Conservation (phyloP, 1,140 invertebrate species). For the Nasonia giraulti region DNA sequence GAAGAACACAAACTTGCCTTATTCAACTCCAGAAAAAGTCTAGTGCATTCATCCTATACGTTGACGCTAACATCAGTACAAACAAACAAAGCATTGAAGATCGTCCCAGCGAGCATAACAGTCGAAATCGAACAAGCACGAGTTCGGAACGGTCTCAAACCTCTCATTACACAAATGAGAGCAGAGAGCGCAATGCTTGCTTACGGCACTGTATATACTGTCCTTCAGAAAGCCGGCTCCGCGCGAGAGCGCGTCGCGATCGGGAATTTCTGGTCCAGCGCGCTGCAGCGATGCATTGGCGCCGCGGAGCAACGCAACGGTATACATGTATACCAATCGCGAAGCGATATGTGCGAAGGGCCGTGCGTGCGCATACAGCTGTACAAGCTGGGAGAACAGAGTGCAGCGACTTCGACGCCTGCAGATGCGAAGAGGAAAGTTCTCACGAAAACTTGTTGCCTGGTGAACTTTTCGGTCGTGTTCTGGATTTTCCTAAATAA, state of each 20-base stretch:
- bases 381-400: background rate
- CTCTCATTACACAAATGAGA: slow-evolving; percentile 29
- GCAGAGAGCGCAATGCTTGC: slow-evolving; percentile 5
- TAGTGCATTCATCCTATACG: too few species aligned
- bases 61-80: background rate
- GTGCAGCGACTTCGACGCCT: slow-evolving; percentile 9
- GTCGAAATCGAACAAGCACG: background rate
- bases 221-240: slow-evolving; percentile 24
- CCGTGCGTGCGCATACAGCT: too few species aligned
- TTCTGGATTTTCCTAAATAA: too few species aligned
- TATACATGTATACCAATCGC: background rate
- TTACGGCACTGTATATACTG: background rate
- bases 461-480: too few species aligned
- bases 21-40: background rate
- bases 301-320: background rate
- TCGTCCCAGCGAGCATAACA: background rate
- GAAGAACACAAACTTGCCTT: too few species aligned
- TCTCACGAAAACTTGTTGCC: background rate
- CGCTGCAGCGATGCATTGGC: background rate
- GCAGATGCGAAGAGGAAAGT: background rate
- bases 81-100: background rate
- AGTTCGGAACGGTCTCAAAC: slow-evolving; percentile 3
- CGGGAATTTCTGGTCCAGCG: slow-evolving; percentile 34
- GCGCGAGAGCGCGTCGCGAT: background rate
- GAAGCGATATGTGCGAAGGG: background rate